A percentile compares a stretch with the other conserved stretches of the same genome.
Evolutionary conservation across 2,888 invertebrate species (phyloP).

Genomic region (Trachelus troglodyta): DNA sequence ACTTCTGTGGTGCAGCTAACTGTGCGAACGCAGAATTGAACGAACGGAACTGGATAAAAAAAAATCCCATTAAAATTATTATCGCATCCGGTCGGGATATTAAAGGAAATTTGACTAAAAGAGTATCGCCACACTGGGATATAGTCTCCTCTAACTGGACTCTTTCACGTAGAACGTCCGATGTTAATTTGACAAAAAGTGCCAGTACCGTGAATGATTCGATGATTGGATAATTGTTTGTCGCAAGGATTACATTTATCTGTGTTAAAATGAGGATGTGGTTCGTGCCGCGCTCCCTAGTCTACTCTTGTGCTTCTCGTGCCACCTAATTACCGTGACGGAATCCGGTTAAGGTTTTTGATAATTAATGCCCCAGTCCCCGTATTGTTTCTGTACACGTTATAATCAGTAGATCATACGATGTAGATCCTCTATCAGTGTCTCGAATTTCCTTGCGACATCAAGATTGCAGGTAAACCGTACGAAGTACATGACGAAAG

Average conservation of each 20-base stretch:
- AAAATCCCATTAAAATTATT: neutral
- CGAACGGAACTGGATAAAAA: neutral
- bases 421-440: neutral
- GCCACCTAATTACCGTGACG: constrained; percentile 47
- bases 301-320: constrained; percentile 9
- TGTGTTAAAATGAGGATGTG: neutral
- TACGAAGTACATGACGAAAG: neutral
- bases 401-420: neutral
- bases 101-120: neutral
- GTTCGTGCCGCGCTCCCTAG: neutral
- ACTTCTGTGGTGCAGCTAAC: neutral
- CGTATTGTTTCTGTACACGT: neutral
- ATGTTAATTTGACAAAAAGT: neutral
- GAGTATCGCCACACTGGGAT: neutral
- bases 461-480: neutral
- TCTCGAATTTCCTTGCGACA: neutral
- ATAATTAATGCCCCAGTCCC: neutral
- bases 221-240: neutral
- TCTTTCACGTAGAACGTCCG: neutral
- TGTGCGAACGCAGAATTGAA: neutral
- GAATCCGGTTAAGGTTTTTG: constrained; percentile 10
- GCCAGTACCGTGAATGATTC: neutral
- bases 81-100: neutral
- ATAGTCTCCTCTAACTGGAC: neutral
- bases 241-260: neutral